Percentiles rank a stretch among this genome's conserved stretches.
phyloP scores from a whole-genome alignment of 2,113 vertebrate genomes.

The Eublepharis macularius region DNA sequence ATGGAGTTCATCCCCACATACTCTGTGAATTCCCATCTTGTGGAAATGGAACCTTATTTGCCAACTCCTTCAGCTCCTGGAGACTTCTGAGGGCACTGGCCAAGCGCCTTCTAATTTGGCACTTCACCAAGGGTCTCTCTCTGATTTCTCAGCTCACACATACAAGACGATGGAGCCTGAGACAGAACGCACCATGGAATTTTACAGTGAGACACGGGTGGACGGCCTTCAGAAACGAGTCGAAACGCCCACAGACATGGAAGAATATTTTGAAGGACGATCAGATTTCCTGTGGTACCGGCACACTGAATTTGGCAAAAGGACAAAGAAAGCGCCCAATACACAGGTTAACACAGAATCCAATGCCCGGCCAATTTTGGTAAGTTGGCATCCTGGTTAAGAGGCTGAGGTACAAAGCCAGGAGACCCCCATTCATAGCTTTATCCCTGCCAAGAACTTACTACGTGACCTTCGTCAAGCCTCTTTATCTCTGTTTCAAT shows the following conservation, averaged over 20 bases:
- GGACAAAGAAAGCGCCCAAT: slow-evolving; percentile 26
- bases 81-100: neutral
- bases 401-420: neutral
- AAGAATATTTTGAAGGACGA: slow-evolving; percentile 77
- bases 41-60: too few relatives aligned
- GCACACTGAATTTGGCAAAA: slow-evolving; percentile 62
- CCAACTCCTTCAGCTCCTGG: neutral
- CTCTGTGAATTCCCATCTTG: neutral
- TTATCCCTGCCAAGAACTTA: neutral
- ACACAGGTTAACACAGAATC: neutral
- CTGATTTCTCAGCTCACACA: slow-evolving; percentile 75
- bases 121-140: neutral
- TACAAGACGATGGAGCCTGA: slow-evolving; percentile 71
- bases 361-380: slow-evolving; percentile 65
- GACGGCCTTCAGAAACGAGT: slow-evolving; percentile 79
- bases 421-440: neutral
- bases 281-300: slow-evolving; percentile 81
- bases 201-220: slow-evolving; percentile 66
- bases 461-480: too few relatives aligned
- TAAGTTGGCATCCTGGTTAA: slow-evolving; percentile 43
- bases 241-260: slow-evolving; percentile 72
- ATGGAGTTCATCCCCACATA: neutral
- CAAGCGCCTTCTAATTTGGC: too few relatives aligned
- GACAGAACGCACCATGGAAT: slow-evolving; percentile 80
- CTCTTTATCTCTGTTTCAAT: neutral